Evolutionary conservation across 2,888 invertebrate species (phyloP).

Genomic region (Drosophila eohydei): DNA sequence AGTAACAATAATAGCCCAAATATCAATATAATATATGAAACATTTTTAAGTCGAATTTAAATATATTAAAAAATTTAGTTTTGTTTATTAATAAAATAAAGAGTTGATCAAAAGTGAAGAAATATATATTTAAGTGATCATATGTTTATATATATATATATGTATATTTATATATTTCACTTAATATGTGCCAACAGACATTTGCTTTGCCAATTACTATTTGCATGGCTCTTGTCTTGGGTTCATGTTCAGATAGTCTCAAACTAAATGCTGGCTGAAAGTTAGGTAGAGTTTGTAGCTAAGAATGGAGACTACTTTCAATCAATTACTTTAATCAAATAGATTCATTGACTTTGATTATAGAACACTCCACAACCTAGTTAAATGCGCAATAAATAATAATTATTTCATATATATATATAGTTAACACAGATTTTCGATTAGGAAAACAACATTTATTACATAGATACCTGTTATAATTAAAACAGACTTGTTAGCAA

Average conservation of each 20-base stretch:
- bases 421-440: not conserved
- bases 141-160: no score
- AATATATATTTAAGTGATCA: no score
- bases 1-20: not conserved
- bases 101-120: no score
- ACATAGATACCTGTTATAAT: not conserved
- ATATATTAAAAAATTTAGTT: no score
- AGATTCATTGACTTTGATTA: not conserved
- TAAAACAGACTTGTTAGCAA: not conserved
- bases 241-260: not conserved
- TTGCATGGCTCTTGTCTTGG: not conserved
- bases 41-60: no score
- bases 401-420: not conserved
- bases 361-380: no score
- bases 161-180: no score
- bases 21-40: no score
- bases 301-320: not conserved
- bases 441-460: not conserved
- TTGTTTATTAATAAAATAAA: no score
- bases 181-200: no score
- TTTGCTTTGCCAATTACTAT: no score
- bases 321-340: not conserved
- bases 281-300: not conserved
- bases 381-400: not conserved
- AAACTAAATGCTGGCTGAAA: not conserved